Evolutionary conservation across 1,140 invertebrate genomes (phyloP).

Genomic region (Zaprionus lachaisei): DNA sequence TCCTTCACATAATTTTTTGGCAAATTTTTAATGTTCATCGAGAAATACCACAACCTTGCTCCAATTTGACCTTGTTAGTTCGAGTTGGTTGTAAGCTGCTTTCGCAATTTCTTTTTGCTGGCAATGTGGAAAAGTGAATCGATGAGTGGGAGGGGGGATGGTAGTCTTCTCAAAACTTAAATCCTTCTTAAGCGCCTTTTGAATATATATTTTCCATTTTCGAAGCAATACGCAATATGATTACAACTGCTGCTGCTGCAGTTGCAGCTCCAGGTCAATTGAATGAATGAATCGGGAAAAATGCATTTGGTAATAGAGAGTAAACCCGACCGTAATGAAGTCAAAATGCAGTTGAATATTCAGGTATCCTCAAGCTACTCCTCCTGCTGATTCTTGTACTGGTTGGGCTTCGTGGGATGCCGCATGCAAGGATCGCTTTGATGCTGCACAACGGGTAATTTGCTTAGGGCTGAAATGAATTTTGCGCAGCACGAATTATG

Average conservation of each 20-base stretch:
- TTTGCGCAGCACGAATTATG: neutral
- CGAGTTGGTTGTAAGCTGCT: constrained; percentile 14
- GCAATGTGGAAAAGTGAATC: constrained; percentile 9
- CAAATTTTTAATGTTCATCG: neutral
- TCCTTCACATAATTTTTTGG: neutral
- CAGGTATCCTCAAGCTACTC: neutral
- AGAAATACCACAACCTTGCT: neutral
- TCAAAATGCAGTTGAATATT: constrained; percentile 1
- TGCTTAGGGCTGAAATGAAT: constrained; percentile 3
- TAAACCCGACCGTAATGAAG: neutral
- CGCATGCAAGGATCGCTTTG: neutral
- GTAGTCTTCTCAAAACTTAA: constrained; percentile 4
- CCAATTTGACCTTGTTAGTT: constrained; percentile 7
- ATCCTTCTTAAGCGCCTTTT: constrained; percentile 35
- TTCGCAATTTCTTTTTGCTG: constrained; percentile 12
- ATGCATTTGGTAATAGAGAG: constrained; percentile 5
- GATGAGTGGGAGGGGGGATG: neutral
- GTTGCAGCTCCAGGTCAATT: constrained; percentile 12
- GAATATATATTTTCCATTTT: constrained; percentile 16
- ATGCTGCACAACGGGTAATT: constrained; percentile 3
- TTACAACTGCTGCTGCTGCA: constrained; percentile 35
- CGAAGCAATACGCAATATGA: constrained; percentile 26
- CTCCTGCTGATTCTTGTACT: neutral
- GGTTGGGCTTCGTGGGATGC: neutral
- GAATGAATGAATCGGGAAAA: constrained; percentile 2